Evolutionary conservation across 2,797 vertebrate species (phyloP), one percentile per base, ranked within the genome.

Genomic region (Onychomys arenicola): DNA sequence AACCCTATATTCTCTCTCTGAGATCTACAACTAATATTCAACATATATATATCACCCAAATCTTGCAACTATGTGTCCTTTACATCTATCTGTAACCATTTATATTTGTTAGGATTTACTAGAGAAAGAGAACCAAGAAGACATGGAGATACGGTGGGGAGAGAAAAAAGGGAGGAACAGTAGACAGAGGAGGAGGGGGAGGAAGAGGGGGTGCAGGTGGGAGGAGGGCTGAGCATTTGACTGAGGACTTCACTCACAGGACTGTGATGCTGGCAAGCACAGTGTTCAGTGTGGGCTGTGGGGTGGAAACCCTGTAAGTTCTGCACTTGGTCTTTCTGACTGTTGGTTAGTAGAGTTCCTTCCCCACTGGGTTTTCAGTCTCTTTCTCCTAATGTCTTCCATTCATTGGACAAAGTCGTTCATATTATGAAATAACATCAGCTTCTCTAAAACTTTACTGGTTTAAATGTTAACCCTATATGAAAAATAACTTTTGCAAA

Each of bases 201-300:
- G n/a, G 4, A 13, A 37, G 2, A 32, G 1, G 32, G n/a, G 6
- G 55, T 12, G n/a, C n/a, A n/a, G n/a, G n/a, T n/a, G n/a, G n/a
- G n/a, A n/a, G n/a, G n/a, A 34, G 4, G n/a, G 10, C 16, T 23
- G 9, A 63, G 0, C 14, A 43, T 14, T 27, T n/a, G n/a, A 27
- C 57, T 32, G 34, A 82, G 69, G 10, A 63, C 43, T 25, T 21
- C 8, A 6, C 8, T 82, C 4, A 2, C 21, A 34, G 43, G 16
- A 46, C 2, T 7, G 0, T 10, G 4, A 52, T 11, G 1, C 40
- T 34, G 5, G 6, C 17, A 84, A 27, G 3, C 37, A 5, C 21
- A 73, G 2, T 65, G 12, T 40, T 14, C 23, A 92, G 29, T 21
- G 11, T 21, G 49, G 43, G 3, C 21, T 14, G 3, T 32, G 29